Base-by-base conservation (phyloP, 2,888 invertebrate genomes). In the Ormyrus thymus region DNA sequence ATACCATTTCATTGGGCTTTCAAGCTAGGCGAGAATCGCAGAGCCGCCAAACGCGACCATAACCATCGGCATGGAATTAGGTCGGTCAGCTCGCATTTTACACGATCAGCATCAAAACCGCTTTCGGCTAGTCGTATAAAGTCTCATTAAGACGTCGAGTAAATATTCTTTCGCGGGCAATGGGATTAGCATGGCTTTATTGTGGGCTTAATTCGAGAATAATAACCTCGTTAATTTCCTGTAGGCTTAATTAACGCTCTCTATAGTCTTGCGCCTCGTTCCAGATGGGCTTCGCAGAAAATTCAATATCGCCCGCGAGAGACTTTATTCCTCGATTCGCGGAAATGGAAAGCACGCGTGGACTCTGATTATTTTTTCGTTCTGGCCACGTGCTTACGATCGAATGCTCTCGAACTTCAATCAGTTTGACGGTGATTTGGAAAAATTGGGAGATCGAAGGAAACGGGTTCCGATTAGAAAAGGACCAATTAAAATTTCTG, bases 161-260 rank as follows among this genome's bases (percentile, higher is more conserved):
- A 29, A 15, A 15, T 15, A 45, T 11, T 29, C 29, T 29, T 48
- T 58, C n/a, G 8, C 1, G 43, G 13, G 50, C n/a, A 15, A 59
- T 51, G 59, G 59, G 70, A 71, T 71, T 71, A 71, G 59, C 59
- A 61, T 51, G 59, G 62, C 64, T 73, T 55, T 64, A 72, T 62
- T 46, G 46, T 13, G 9, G 43, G 59, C 69, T 70, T 51, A 48
- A 76, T 76, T 62, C 50, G 50, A 61, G 53, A 68, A 70, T 76
- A 56, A 76, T 76, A 56, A 56, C 55, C 8, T 62, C 76, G 76
- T 64, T 56, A 62, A 56, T 70, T 70, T 55, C 29, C 62, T 13
- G 51, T 70, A 29, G 43, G 64, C 56, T 70, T 56, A 62, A 76
- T 70, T 64, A 62, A 62, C 51, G 55, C 58, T 50, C 29, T 29